These are phyloP conservation scores for Danionella dracula DNA, from an alignment of 2,797 vertebrate genomes.

Conservation along the genomic window DNA sequence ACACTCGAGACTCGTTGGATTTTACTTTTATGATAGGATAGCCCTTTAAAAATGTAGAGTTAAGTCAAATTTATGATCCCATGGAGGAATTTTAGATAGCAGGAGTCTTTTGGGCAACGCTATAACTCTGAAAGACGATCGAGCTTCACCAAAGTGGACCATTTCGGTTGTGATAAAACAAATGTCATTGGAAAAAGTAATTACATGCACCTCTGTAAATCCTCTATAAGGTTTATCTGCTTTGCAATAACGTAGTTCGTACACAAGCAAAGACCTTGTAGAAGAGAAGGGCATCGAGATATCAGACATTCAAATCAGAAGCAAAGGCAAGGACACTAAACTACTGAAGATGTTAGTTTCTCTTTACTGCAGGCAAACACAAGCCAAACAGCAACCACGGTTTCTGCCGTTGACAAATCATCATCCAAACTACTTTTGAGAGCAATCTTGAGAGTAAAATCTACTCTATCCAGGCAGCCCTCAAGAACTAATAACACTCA, in stretches of 20 bases:
- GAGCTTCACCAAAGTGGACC: slow-evolving; percentile 44
- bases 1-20: slow-evolving; percentile 5
- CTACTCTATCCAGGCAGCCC: too few relatives aligned
- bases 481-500: too few relatives aligned
- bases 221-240: slow-evolving; percentile 41
- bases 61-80: neutral
- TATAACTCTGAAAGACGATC: slow-evolving; percentile 54
- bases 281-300: neutral
- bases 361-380: too few relatives aligned
- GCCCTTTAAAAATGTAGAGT: neutral
- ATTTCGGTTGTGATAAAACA: slow-evolving; percentile 43
- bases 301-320: too few relatives aligned
- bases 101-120: slow-evolving; percentile 31
- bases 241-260: slow-evolving; percentile 35
- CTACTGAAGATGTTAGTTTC: too few relatives aligned
- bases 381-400: too few relatives aligned
- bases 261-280: slow-evolving; percentile 15
- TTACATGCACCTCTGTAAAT: slow-evolving; percentile 42
- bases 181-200: slow-evolving; percentile 25
- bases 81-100: neutral
- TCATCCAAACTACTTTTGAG: too few relatives aligned
- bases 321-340: too few relatives aligned
- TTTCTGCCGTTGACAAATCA: too few relatives aligned
- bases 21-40: slow-evolving; percentile 36
- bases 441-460: too few relatives aligned